Evolutionary conservation across 2,888 invertebrate genomes (phyloP).

Genomic region (Drosophila gaucha): DNA sequence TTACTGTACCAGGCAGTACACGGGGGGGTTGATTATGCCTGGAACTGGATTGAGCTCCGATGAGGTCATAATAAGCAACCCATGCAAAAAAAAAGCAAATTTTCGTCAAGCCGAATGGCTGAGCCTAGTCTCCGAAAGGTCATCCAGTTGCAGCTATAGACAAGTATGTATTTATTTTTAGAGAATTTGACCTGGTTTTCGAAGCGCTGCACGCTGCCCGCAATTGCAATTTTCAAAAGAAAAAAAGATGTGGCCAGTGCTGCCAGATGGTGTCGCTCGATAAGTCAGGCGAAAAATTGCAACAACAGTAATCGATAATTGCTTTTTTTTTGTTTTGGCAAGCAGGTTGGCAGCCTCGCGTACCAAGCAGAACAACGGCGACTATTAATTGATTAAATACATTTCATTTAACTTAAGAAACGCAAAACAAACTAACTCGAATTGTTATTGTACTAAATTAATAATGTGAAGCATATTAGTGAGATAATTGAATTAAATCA

Average conservation of each 20-base stretch:
- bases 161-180: conserved; percentile 2
- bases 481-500: conserved; percentile 10
- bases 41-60: conserved; percentile 1
- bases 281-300: conserved; percentile 25
- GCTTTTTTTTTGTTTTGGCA: background rate
- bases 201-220: background rate
- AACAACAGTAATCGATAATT: conserved; percentile 26
- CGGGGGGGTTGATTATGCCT: conserved; percentile 16
- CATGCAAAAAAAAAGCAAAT: background rate
- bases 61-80: conserved; percentile 25
- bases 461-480: conserved; percentile 17
- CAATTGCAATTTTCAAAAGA: conserved; percentile 24
- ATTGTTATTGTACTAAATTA: conserved; percentile 2
- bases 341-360: conserved; percentile 41
- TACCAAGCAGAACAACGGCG: conserved; percentile 51
- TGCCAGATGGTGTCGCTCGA: conserved; percentile 30
- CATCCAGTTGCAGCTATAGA: background rate
- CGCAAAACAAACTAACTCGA: conserved; percentile 18
- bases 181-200: conserved; percentile 24
- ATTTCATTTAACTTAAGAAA: conserved; percentile 28
- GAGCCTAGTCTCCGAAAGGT: background rate
- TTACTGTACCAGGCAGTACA: conserved; percentile 1
- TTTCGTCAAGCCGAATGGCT: background rate
- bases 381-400: conserved; percentile 62
- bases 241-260: conserved; percentile 33